phyloP scores from a whole-genome alignment of 2,888 invertebrate genomes.

The Eristalinus sepulchralis region DNA sequence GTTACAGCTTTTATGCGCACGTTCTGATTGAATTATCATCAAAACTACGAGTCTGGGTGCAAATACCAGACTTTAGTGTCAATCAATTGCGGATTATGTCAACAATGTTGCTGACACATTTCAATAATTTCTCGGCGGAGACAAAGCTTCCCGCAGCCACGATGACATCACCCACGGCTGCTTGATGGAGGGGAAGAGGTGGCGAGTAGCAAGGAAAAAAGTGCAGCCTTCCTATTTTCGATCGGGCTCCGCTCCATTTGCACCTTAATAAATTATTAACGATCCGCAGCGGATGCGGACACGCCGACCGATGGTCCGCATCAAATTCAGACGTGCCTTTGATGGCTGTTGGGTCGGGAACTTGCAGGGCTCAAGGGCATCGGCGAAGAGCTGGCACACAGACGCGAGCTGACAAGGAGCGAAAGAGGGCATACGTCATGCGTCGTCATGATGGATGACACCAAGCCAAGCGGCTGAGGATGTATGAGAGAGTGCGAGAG shows the following conservation, averaged over 20 bases:
- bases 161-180: conserved; percentile 54
- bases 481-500: too few relatives aligned
- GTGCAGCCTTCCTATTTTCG: conserved; percentile 37
- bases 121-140: neutral
- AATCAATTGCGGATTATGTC: conserved; percentile 50
- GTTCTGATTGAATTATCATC: conserved; percentile 35
- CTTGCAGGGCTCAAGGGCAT: conserved; percentile 31
- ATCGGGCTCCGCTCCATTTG: conserved; percentile 64
- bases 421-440: conserved; percentile 54
- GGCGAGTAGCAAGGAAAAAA: too few relatives aligned
- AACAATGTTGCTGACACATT: conserved; percentile 15
- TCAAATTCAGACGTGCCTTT: conserved; percentile 47
- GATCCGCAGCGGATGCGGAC: conserved; percentile 62
- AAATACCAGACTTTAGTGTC: conserved; percentile 47
- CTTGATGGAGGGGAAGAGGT: neutral
- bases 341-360: neutral
- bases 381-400: neutral
- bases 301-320: conserved; percentile 47
- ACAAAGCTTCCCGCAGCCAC: neutral
- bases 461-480: neutral
- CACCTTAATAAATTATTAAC: conserved; percentile 70
- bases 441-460: conserved; percentile 69
- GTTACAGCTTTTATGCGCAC: conserved; percentile 17
- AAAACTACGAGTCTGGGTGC: conserved; percentile 17
- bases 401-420: neutral